Base-by-base conservation (phyloP, 2,113 vertebrate species). In the Desmodus rotundus region DNA sequence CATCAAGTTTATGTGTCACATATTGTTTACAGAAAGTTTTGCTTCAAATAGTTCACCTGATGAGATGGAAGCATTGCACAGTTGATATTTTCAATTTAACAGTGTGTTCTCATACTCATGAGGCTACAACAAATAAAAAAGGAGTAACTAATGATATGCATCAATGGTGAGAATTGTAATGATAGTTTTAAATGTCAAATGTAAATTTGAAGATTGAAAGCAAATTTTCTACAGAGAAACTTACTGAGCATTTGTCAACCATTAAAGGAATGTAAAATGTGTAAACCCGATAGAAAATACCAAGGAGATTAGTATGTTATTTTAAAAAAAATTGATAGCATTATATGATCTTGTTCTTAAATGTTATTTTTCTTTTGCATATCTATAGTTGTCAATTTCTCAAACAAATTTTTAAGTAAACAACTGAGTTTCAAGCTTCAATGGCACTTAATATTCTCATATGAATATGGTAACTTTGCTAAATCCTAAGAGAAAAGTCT, bases 141-240 rank as follows among this genome's bases (percentile, higher is more conserved):
- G 36, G 36, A 90, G 1, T 14, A 70, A 74, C 22, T 54, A 77
- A 24, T 43, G 14, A 67, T 63, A 77, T 28, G 63, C 43, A 58
- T 96, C 38, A 83, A 17, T 73, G 33, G 14, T 82, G 28, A 76
- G n/a, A 63, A 81, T 19, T 90, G 19, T 33, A 70, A 56, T 91
- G 52, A 86, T 81, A 93, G 31, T 47, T 96, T 96, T 72, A 96
- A 97, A 92, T 94, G 72, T 96, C 76, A 94, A 68, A 77, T 95
- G 47, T 82, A 96, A 91, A 89, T 83, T 58, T 76, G 33, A 88
- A 88, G 38, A 76, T 43, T 68, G n/a, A 93, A 87, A 94, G 58
- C 19, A 88, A 89, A 85, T 88, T 90, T 92, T 67, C 52, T 52
- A 12, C 52, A 78, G 38, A 77, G 41, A 96, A 83, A 87, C 77